Evolutionary conservation across 2,797 vertebrate genomes (phyloP).

Genomic region (Echiichthys vipera): DNA sequence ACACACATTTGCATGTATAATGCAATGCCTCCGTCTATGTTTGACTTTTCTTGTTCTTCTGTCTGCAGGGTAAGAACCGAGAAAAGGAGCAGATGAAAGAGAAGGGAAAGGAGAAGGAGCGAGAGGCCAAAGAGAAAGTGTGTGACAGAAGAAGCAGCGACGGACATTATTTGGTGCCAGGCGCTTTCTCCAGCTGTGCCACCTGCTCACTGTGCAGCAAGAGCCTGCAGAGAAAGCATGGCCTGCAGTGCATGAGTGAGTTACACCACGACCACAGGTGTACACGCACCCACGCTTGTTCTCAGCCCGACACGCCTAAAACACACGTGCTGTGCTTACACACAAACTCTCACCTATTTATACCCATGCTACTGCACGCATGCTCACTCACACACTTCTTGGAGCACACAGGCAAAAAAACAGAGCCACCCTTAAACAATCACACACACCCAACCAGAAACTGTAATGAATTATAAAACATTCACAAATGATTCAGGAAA

Average conservation of each 20-base stretch:
- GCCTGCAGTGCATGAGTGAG: conserved; percentile 94
- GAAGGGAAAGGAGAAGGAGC: conserved; percentile 82
- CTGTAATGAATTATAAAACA: background rate
- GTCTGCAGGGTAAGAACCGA: conserved; percentile 91
- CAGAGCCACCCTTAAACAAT: background rate
- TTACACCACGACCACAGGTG: conserved; percentile 71
- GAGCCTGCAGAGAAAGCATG: conserved; percentile 88
- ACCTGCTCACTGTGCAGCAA: conserved; percentile 93
- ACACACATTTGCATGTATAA: conserved; percentile 23
- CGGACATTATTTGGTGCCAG: conserved; percentile 87
- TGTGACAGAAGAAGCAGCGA: conserved; percentile 67
- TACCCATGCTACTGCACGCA: conserved; percentile 10
- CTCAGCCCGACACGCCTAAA: conserved; percentile 14
- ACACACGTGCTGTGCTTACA: conserved; percentile 47
- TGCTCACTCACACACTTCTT: conserved; percentile 11
- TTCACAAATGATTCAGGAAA: background rate
- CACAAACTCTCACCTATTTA: conserved; percentile 32
- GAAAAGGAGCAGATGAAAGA: conserved; percentile 89
- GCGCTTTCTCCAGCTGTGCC: conserved; percentile 87
- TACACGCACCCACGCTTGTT: conserved; percentile 42
- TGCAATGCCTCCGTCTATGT: background rate
- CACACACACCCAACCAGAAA: background rate
- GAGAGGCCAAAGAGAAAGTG: conserved; percentile 80
- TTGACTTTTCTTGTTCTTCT: conserved; percentile 52
- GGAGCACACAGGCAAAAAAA: conserved; percentile 3